Percentiles rank a stretch among this genome's conserved stretches.
Conservation (phyloP, 2,797 vertebrate species). For the Emys orbicularis region DNA sequence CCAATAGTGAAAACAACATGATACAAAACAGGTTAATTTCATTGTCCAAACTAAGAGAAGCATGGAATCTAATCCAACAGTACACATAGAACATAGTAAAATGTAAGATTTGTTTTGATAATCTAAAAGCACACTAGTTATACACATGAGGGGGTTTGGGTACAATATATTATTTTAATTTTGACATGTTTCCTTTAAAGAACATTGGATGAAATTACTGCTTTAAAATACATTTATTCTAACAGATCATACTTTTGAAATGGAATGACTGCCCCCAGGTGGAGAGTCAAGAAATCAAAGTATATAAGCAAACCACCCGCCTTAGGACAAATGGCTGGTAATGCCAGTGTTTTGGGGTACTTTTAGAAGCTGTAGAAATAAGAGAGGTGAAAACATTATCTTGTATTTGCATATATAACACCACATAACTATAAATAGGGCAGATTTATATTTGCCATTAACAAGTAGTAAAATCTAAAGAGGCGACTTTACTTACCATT, state of each 20-base stretch:
- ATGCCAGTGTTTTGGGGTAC: background rate
- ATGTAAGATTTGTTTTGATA: background rate
- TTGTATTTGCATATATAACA: background rate
- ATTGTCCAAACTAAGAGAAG: background rate
- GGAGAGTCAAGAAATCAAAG: conserved; percentile 4
- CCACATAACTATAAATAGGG: background rate
- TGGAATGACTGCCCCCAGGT: conserved; percentile 66
- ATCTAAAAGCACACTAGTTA: background rate
- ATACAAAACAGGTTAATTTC: background rate
- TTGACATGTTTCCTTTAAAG: background rate
- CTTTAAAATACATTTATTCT: background rate
- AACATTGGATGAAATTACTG: background rate
- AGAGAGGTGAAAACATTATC: too few relatives aligned
- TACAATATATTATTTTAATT: background rate
- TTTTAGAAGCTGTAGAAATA: background rate
- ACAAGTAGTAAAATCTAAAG: background rate
- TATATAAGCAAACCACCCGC: background rate
- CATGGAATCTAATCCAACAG: background rate
- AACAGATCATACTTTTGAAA: background rate
- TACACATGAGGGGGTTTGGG: background rate
- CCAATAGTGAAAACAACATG: background rate
- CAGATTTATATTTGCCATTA: background rate
- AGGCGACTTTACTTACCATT: background rate
- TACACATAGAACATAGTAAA: background rate
- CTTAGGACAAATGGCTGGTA: background rate